Evolutionary conservation across 2,113 vertebrate genomes (phyloP), one percentile per base, ranked within the genome.

Genomic region (Phrynosoma platyrhinos): DNA sequence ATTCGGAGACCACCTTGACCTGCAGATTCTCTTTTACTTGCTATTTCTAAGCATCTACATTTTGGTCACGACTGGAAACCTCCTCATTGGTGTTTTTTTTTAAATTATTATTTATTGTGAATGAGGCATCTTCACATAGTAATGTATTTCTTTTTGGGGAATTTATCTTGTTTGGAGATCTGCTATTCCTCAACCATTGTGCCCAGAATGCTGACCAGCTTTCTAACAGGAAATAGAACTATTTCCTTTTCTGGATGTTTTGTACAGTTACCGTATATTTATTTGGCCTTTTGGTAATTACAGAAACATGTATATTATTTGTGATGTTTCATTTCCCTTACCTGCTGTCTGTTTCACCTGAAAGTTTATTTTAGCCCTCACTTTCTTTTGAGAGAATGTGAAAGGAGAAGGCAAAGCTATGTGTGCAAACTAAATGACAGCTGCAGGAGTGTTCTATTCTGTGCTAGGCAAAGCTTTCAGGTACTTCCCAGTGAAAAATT

Each of bases 81-180:
- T 89, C 69, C 10, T 90, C 21, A 89, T 90, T 84, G 27, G 36
- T 36, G 36, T 1, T 36, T 36, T 36, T 36, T 36, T 36, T 36
- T n/a, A n/a, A n/a, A n/a, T 36, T 92, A n/a, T 27, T 85, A 21
- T 83, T 87, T 69, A 77, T 92, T 77, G 83, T 80, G 36, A 76
- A 18, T 82, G 81, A 66, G 20, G n/a, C 87, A 76, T 3, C 83
- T 92, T 64, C 91, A 89, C 76, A 90, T 72, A 4, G 87, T 89
- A 9, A 92, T 92, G 91, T 92, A 92, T 89, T 92, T 92, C 64
- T 92, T 90, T 47, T 66, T 92, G 79, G 82, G 78, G n/a, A 90
- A 92, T 12, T 78, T 92, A 52, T 90, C 91, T 10, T 88, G 81
- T 62, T 64, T 92, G 64, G 91, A 92, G 64, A 90, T 92, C 40